Evolutionary conservation across 2,113 vertebrate genomes (phyloP).

Genomic region (Galemys pyrenaicus): DNA sequence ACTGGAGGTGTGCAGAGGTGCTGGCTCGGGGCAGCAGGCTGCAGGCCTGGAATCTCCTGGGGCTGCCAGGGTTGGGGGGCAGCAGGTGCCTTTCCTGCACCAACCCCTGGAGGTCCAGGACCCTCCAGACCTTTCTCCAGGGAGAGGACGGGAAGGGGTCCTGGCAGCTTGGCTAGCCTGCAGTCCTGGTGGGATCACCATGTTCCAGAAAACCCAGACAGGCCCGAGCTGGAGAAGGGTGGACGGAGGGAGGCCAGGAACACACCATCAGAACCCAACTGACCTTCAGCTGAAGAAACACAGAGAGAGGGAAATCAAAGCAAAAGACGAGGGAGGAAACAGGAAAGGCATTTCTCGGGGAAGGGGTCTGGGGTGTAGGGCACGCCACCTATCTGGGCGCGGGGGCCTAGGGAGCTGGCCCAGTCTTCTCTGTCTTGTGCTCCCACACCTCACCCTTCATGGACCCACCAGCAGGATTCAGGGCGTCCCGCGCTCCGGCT

Average conservation of each 20-base stretch:
- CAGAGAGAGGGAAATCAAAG: not conserved
- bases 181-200: not conserved
- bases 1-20: not conserved
- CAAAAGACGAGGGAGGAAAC: not conserved
- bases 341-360: too few relatives aligned
- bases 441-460: not conserved
- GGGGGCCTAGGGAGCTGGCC: too few relatives aligned
- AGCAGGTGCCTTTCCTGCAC: fast-evolving
- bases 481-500: fast-evolving
- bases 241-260: not conserved
- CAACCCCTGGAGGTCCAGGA: not conserved
- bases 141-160: fast-evolving
- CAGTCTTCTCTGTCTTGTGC: not conserved
- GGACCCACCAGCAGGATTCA: fast-evolving
- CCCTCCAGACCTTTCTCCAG: not conserved
- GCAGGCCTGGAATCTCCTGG: not conserved
- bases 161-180: fast-evolving
- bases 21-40: not conserved
- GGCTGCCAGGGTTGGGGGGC: not conserved
- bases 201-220: not conserved
- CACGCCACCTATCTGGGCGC: fast-evolving
- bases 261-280: not conserved
- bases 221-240: not conserved
- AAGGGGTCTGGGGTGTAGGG: not conserved
- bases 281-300: not conserved